Conservation (phyloP, 2,113 vertebrate species). For the Corynorhinus townsendii region DNA sequence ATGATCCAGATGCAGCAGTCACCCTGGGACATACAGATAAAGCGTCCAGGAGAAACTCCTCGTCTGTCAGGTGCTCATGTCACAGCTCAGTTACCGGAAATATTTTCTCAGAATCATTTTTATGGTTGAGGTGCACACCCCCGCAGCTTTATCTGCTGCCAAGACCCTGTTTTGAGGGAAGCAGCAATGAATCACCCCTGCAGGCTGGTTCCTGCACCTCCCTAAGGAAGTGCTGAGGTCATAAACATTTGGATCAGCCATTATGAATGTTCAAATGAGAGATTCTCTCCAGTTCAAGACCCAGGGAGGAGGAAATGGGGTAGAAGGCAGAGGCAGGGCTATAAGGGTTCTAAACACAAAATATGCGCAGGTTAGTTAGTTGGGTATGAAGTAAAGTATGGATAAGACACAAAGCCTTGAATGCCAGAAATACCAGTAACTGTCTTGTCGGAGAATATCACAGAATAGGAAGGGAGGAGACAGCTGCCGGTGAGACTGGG, state of each 20-base stretch:
- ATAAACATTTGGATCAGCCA: not conserved
- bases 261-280: not conserved
- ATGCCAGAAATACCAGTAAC: not conserved
- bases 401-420: not conserved
- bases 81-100: not conserved
- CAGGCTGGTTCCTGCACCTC: not conserved
- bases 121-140: not conserved
- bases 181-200: not conserved
- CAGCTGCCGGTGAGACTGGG: not conserved
- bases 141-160: not conserved
- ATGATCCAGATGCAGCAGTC: not conserved
- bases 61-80: not conserved
- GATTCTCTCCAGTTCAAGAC: not conserved
- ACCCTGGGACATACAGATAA: not conserved
- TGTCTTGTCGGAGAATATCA: not conserved
- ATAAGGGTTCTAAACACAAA: not conserved
- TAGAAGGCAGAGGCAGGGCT: not conserved
- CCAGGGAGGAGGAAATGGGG: not conserved
- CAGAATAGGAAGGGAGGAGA: not conserved
- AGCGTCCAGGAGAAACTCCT: not conserved
- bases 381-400: not conserved
- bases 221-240: not conserved
- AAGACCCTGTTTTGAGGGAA: not conserved
- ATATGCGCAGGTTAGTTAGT: not conserved
- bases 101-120: not conserved